Evolutionary conservation across 2,797 vertebrate genomes (phyloP), one percentile per base, ranked within the genome.

Genomic region (Morelia viridis): DNA sequence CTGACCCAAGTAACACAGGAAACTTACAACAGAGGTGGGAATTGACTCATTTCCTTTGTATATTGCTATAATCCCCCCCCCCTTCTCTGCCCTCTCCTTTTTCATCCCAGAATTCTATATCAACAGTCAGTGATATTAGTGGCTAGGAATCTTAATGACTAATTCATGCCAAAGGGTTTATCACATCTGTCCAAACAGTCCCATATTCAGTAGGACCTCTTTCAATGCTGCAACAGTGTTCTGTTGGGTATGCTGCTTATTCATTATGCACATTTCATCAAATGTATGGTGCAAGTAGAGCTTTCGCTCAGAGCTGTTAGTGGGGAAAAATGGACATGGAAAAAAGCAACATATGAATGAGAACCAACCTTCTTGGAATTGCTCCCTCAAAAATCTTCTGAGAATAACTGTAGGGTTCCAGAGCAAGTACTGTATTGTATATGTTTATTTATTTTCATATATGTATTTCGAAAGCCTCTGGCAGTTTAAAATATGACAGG

Each of bases 21-120:
- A 85, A 61, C 64, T n/a, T 85, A 4, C 35, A 80, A 50, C 58
- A 89, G 56, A 91, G 53, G 5, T 12, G 26, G 62, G 4, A 88
- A 50, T 46, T 92, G 87, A 91, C 46, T 94, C 92, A 92, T 71
- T 64, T 62, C 13, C 84, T 46, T 56, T 26, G 0, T 80, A 46
- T 8, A 88, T 88, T 65, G 19, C 56, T 65, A 60, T 35, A 87
- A 12, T 50, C 8, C 3, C 1, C 60, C 50, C 53, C 5, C 58
- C 22, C 28, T 41, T 53, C 22, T 35, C 41, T 15, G 12, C 10
- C 64, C 17, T 50, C n/a, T 56, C 28, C 19, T 90, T 41, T 80
- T 24, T 87, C 57, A 58, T 58, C 76, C 35, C 26, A 64, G 64
- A 62, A 57, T 10, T 83, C 35, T 26, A 8, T 2, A 85, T 61